Evolutionary conservation across 2,797 vertebrate species (phyloP), one percentile per base, ranked within the genome.

Genomic region (Euthynnus affinis): DNA sequence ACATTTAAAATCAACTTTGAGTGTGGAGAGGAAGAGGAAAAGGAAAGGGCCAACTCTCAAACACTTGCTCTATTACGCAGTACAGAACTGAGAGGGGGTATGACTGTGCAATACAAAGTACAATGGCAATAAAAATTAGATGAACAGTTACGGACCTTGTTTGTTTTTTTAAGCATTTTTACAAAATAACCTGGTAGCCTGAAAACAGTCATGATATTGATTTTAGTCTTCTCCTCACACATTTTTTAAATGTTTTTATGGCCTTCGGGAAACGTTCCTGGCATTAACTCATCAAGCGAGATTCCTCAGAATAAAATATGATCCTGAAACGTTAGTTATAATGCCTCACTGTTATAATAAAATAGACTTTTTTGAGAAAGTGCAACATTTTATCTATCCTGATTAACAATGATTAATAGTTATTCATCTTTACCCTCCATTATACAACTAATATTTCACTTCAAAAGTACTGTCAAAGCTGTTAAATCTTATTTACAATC

Each of bases 271-370:
- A 82, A 69, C 46, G 29, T 86, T 67, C 69, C 77, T 85, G 82
- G 29, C 49, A 51, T 79, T 75, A 88, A 88, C 74, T 71, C 77
- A 52, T 72, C 73, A 71, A 78, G 49, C 62, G 80, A 58, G 32
- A 84, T 81, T 85, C 65, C 58, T 78, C 29, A 76, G 40, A 86
- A 46, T 82, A 76, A 71, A 78, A 77, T 69, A 77, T 76, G 74
- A 69, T 84, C 86, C 87, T 87, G 76, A 86, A 88, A 77, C 74
- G 77, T 76, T 81, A 48, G 56, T 80, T 73, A 78, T 87, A 91
- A 93, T 91, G 92, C 91, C 90, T 92, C 75, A 81, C 87, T 89
- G 61, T 78, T 75, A 90, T 93, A 91, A 89, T 91, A 94, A 95
- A 95, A 94, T 94, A 93, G 86, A 93, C 46, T 0, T 58, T 83